These are phyloP conservation scores for Fregata magnificens DNA, from an alignment of 2,113 vertebrate genomes.

Conservation along the genomic window DNA sequence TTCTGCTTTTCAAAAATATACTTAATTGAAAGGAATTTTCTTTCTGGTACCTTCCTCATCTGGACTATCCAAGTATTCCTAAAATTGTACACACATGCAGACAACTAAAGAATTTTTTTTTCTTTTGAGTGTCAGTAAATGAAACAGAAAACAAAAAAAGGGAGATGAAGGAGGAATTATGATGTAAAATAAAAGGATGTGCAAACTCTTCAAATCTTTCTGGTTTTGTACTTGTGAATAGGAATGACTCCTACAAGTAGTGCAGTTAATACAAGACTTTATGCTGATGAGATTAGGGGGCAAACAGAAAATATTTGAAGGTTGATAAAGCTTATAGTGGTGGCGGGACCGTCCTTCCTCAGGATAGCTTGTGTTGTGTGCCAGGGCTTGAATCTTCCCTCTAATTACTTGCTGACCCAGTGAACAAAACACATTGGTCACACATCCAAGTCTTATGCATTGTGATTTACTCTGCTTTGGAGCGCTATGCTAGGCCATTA, in stretches of 20 bases:
- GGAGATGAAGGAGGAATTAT: not conserved
- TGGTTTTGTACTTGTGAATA: not conserved
- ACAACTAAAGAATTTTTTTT: not conserved
- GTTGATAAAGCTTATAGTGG: not conserved
- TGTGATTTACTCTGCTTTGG: slow-evolving; percentile 30
- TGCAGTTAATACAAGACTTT: not conserved
- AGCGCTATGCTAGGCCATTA: not conserved
- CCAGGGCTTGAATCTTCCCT: not conserved
- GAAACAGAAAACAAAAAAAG: not conserved
- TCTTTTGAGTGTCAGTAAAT: not conserved
- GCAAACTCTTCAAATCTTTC: not conserved
- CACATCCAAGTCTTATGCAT: not conserved
- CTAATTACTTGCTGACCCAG: slow-evolving; percentile 30
- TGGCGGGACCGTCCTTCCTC: not conserved
- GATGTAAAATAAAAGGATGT: not conserved
- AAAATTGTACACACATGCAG: not conserved
- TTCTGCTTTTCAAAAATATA: not conserved
- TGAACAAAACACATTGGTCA: slow-evolving; percentile 43
- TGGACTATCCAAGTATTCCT: not conserved
- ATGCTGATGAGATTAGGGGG: not conserved
- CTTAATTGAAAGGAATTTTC: not conserved
- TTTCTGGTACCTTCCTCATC: not conserved
- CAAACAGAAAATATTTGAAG: not conserved
- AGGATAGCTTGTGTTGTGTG: not conserved
- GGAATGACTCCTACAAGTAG: not conserved